A percentile compares a stretch with the other conserved stretches of the same genome.
Evolutionary conservation across 1,140 invertebrate genomes (phyloP).

Genomic region (Glossosoma conforme): DNA sequence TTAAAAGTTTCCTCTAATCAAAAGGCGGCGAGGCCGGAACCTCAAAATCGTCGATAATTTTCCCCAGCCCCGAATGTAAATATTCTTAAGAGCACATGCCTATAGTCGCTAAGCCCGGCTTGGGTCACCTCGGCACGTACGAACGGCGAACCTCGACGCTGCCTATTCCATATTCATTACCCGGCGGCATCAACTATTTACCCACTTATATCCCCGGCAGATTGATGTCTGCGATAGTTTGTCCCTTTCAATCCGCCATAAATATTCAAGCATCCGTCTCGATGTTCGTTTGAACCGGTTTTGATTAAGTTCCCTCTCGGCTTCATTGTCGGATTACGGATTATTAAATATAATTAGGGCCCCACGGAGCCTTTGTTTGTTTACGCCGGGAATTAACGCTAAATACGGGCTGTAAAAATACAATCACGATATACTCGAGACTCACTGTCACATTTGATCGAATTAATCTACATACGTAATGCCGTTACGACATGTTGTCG

Average conservation of each 20-base stretch:
- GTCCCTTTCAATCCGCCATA: slow-evolving; percentile 21
- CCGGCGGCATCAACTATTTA: slow-evolving; percentile 24
- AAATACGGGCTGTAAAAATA: not conserved
- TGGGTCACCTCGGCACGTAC: slow-evolving; percentile 26
- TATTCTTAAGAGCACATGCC: slow-evolving; percentile 5
- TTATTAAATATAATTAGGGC: slow-evolving; percentile 18
- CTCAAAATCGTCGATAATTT: slow-evolving; percentile 21
- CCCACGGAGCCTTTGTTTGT: not conserved
- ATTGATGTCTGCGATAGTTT: slow-evolving; percentile 27
- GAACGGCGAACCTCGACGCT: not conserved
- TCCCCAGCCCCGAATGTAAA: slow-evolving; percentile 7
- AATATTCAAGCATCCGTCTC: slow-evolving; percentile 27
- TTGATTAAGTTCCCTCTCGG: slow-evolving; percentile 11
- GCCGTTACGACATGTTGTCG: too few relatives aligned
- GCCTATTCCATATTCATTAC: slow-evolving; percentile 27
- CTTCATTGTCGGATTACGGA: slow-evolving; percentile 23
- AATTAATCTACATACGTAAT: too few relatives aligned
- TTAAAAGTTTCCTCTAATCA: too few relatives aligned
- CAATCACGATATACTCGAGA: too few relatives aligned
- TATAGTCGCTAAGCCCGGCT: slow-evolving; percentile 13
- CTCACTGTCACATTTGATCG: too few relatives aligned
- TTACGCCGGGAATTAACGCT: not conserved
- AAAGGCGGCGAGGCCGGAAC: slow-evolving; percentile 2
- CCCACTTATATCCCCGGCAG: slow-evolving; percentile 25
- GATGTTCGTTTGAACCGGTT: slow-evolving; percentile 13